Conservation (phyloP, 2,888 invertebrate species). For the Neria commutata region DNA sequence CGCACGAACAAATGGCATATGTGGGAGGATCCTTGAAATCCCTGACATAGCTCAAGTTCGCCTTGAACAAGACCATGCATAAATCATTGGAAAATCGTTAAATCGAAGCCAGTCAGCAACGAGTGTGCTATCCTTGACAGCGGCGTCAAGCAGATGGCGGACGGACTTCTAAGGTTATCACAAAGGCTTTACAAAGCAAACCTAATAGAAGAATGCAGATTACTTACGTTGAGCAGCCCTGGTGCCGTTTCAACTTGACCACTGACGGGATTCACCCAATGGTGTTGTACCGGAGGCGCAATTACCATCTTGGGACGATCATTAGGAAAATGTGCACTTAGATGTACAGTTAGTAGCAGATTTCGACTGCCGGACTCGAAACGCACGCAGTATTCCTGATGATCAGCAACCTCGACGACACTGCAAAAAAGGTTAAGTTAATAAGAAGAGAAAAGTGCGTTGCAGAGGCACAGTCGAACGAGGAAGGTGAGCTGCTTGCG, state of each 20-base stretch:
- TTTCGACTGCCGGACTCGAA: slow-evolving; percentile 71
- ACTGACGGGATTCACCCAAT: slow-evolving; percentile 72
- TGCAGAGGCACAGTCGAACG: background rate
- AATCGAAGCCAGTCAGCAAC: slow-evolving; percentile 16
- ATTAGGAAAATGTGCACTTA: slow-evolving; percentile 76
- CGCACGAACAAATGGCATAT: too few species aligned
- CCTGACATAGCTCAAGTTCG: background rate
- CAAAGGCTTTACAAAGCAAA: slow-evolving; percentile 10
- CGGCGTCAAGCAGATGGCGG: too few species aligned
- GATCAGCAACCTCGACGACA: slow-evolving; percentile 74
- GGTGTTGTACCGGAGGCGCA: slow-evolving; percentile 71
- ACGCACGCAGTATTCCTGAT: slow-evolving; percentile 74
- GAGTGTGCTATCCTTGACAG: slow-evolving; percentile 11
- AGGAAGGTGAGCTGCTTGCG: background rate
- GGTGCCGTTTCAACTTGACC: slow-evolving; percentile 77
- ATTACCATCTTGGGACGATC: slow-evolving; percentile 75
- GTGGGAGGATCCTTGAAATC: background rate
- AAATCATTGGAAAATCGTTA: slow-evolving; percentile 21
- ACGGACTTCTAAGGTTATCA: background rate
- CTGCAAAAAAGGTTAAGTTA: slow-evolving; percentile 55
- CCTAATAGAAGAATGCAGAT: background rate
- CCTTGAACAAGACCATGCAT: slow-evolving; percentile 1
- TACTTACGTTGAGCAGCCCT: slow-evolving; percentile 72
- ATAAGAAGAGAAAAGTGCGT: background rate
- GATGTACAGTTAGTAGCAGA: slow-evolving; percentile 70